Conservation (phyloP, 2,888 invertebrate species). For the Alitta virens region DNA sequence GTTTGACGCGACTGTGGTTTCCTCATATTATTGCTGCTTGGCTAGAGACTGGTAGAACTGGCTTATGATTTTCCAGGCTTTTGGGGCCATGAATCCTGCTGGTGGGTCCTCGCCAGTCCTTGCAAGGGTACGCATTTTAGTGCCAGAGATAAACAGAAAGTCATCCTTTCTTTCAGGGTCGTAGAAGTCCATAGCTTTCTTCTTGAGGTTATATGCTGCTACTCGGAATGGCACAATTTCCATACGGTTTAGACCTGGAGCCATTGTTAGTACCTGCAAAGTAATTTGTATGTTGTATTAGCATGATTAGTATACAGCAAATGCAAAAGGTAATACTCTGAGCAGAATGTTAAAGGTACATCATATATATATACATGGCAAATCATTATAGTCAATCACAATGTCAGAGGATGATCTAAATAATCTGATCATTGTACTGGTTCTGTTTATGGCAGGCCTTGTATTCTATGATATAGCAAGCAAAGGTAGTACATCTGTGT, state of each 20-base stretch:
- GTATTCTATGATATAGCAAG: too few relatives aligned
- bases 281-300: too few relatives aligned
- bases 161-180: slow-evolving; percentile 85
- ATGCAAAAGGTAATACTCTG: too few relatives aligned
- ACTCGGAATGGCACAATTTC: slow-evolving; percentile 98
- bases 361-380: too few relatives aligned
- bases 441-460: too few relatives aligned
- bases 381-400: too few relatives aligned
- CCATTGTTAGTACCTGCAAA: slow-evolving; percentile 76
- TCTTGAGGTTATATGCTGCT: slow-evolving; percentile 89
- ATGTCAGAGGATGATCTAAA: too few relatives aligned
- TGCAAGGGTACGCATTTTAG: slow-evolving; percentile 78
- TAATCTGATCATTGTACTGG: too few relatives aligned
- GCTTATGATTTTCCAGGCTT: slow-evolving; percentile 59
- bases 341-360: too few relatives aligned
- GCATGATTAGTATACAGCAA: too few relatives aligned
- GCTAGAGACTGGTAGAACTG: slow-evolving; percentile 28
- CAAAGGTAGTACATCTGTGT: too few relatives aligned
- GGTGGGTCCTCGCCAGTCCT: slow-evolving; percentile 84
- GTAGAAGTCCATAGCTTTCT: slow-evolving; percentile 88
- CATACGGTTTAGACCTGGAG: slow-evolving; percentile 85
- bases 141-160: slow-evolving; percentile 92
- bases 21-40: slow-evolving; percentile 7
- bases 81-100: slow-evolving; percentile 94
- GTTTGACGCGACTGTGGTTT: too few relatives aligned